Conservation (phyloP, 2,888 invertebrate species). For the Empis stercorea region DNA sequence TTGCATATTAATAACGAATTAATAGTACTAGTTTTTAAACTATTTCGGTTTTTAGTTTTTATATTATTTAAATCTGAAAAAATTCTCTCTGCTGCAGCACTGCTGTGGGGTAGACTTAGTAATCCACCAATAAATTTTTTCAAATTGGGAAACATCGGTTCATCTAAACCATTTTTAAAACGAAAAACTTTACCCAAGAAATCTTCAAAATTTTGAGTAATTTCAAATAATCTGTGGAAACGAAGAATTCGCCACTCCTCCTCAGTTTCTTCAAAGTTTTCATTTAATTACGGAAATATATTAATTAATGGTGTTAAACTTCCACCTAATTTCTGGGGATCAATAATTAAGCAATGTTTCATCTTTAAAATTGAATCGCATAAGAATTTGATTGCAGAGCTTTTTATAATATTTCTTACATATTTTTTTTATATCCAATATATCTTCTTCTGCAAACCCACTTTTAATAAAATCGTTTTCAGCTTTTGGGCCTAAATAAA, state of each 20-base stretch:
- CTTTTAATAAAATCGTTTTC: no score
- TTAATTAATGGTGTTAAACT: background rate
- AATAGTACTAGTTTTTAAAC: no score
- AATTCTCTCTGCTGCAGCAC: background rate
- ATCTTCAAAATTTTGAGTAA: background rate
- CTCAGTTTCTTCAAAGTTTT: background rate
- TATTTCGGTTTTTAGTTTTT: background rate
- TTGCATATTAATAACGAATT: background rate
- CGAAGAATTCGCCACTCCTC: background rate
- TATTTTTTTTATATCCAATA: no score
- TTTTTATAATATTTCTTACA: no score
- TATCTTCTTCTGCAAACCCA: no score
- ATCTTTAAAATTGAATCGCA: background rate
- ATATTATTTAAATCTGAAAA: background rate
- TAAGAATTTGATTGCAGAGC: no score
- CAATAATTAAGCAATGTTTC: background rate
- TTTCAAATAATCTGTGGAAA: background rate
- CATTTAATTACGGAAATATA: background rate
- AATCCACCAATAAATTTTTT: background rate
- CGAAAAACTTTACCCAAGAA: background rate
- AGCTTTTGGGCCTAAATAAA: no score
- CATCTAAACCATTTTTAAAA: background rate
- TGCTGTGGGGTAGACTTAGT: background rate
- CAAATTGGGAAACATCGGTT: background rate
- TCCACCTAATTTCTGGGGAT: background rate